Conservation (phyloP, 2,113 vertebrate species). For the Pterocles burchelli region DNA sequence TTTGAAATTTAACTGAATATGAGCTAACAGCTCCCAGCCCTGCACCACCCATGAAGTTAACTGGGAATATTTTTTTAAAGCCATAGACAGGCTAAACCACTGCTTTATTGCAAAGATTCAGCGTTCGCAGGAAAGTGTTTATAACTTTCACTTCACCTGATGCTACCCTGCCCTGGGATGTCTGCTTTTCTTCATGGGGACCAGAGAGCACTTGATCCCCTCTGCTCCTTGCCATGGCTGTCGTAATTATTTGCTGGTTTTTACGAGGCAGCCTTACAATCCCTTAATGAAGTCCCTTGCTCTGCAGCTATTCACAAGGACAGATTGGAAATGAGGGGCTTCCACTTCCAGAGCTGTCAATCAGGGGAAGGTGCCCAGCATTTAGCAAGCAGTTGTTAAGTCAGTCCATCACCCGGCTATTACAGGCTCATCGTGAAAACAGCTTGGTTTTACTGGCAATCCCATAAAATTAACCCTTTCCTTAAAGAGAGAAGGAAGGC, state of each 20-base stretch:
- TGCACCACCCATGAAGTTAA: slow-evolving; percentile 76
- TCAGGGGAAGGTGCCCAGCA: neutral
- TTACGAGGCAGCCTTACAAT: slow-evolving; percentile 17
- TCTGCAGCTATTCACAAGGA: slow-evolving; percentile 34
- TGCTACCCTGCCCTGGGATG: slow-evolving; percentile 27
- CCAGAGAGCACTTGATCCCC: neutral
- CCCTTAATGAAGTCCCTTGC: slow-evolving; percentile 59
- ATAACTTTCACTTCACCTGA: slow-evolving; percentile 59
- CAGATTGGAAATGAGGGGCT: slow-evolving; percentile 41
- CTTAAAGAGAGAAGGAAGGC: neutral
- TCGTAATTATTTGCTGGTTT: slow-evolving; percentile 49
- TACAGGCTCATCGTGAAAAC: slow-evolving; percentile 33
- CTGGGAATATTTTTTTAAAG: slow-evolving; percentile 70
- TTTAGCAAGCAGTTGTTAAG: neutral
- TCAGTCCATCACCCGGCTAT: neutral
- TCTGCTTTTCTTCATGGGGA: slow-evolving; percentile 61
- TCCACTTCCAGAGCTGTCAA: neutral
- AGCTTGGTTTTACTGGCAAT: neutral
- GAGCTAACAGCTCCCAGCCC: slow-evolving; percentile 75
- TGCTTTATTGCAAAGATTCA: slow-evolving; percentile 70
- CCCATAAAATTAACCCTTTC: slow-evolving; percentile 39
- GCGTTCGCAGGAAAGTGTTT: slow-evolving; percentile 66
- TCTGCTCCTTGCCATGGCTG: neutral
- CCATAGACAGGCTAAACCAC: neutral
- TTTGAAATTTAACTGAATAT: slow-evolving; percentile 73